Evolutionary conservation across 2,113 vertebrate genomes (phyloP).

Genomic region (Rhadina sibilatrix): DNA sequence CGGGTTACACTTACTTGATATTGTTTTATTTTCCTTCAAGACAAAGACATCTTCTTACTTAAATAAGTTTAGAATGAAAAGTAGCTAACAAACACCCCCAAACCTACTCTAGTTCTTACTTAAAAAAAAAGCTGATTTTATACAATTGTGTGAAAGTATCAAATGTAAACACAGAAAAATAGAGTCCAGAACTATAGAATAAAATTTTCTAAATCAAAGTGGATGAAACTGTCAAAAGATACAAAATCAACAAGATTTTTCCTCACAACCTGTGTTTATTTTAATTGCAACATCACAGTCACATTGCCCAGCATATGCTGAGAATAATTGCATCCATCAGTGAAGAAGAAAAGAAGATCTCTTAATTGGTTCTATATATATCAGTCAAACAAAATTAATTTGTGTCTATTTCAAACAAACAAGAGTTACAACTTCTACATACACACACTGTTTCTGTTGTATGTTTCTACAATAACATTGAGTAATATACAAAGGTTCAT

Average conservation of each 20-base stretch:
- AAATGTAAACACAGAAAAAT: not conserved
- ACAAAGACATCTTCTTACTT: not conserved
- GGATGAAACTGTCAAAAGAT: not conserved
- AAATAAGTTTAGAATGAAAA: not conserved
- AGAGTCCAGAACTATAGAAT: not conserved
- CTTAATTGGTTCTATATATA: not conserved
- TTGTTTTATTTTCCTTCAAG: not conserved
- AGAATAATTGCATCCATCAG: not conserved
- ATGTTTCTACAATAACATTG: not conserved
- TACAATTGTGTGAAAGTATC: not conserved
- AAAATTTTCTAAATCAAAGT: not conserved
- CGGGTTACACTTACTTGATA: not conserved
- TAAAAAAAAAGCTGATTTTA: not conserved
- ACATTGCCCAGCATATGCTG: not conserved
- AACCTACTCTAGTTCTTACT: not conserved
- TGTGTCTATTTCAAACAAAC: not conserved
- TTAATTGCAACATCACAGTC: not conserved
- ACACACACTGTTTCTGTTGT: not conserved
- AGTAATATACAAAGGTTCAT: not conserved
- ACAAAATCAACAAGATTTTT: not conserved
- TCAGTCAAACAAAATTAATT: not conserved
- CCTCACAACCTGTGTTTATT: not conserved
- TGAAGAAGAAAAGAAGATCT: not conserved
- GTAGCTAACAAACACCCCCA: not conserved
- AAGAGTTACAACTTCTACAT: not conserved